A percentile compares a stretch with the other conserved stretches of the same genome.
phyloP scores from a whole-genome alignment of 2,113 vertebrate species.

The Chaenogobius annularis region DNA sequence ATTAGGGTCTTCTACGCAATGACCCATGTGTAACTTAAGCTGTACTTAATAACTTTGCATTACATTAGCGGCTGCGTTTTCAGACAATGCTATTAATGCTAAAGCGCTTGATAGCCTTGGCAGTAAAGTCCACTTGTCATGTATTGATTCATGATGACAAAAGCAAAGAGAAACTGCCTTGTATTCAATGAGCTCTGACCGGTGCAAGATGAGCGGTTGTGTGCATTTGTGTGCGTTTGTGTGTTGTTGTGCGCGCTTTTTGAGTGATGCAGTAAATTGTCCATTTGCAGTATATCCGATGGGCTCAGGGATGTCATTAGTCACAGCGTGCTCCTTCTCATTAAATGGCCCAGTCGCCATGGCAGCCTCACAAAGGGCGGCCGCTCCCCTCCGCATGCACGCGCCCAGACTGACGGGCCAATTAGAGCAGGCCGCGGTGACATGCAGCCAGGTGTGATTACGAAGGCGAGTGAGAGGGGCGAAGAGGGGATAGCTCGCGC shows the following conservation, averaged over 20 bases:
- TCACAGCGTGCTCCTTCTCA: conserved; percentile 77
- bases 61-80: conserved; percentile 44
- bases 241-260: conserved; percentile 54
- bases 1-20: conserved; percentile 48
- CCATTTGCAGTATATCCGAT: conserved; percentile 76
- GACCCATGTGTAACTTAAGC: conserved; percentile 47
- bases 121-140: conserved; percentile 46
- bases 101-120: conserved; percentile 34
- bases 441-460: conserved; percentile 75
- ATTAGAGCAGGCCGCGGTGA: conserved; percentile 76
- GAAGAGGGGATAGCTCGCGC: conserved; percentile 20
- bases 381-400: conserved; percentile 40
- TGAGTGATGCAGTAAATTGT: conserved; percentile 74
- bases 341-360: conserved; percentile 78
- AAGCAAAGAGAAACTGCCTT: conserved; percentile 38
- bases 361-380: conserved; percentile 76
- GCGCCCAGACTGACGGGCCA: conserved; percentile 76
- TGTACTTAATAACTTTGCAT: conserved; percentile 40
- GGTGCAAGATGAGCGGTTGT: conserved; percentile 46
- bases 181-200: conserved; percentile 54
- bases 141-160: conserved; percentile 53
- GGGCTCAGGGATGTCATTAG: conserved; percentile 79
- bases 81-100: conserved; percentile 42
- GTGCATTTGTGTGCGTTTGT: conserved; percentile 31
- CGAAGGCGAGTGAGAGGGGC: conserved; percentile 56